Conservation (phyloP, 1,140 invertebrate genomes). For the Drosophila saltans region DNA sequence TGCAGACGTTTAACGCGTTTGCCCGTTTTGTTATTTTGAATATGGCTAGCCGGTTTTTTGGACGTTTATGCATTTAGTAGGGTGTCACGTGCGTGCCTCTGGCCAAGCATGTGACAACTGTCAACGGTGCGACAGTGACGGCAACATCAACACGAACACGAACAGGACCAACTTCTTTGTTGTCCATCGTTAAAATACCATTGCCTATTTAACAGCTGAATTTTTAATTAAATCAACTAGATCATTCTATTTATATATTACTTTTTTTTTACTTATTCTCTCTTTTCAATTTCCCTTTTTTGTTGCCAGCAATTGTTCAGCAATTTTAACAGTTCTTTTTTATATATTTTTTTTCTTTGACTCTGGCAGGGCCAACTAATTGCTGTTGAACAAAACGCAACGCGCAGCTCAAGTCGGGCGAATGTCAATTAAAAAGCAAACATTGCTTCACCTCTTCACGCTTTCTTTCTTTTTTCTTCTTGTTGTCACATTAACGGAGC, state of each 20-base stretch:
- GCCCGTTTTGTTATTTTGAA: slow-evolving; percentile 57
- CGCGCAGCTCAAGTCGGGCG: slow-evolving; percentile 54
- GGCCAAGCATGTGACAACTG: slow-evolving; percentile 75
- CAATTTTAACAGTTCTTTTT: slow-evolving; percentile 36
- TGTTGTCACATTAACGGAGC: slow-evolving; percentile 75
- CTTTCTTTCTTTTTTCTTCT: slow-evolving; percentile 2
- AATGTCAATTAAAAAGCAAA: slow-evolving; percentile 80
- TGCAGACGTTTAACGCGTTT: slow-evolving; percentile 69
- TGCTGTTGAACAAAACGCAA: slow-evolving; percentile 64
- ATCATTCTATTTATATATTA: slow-evolving; percentile 57
- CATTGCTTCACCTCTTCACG: slow-evolving; percentile 48
- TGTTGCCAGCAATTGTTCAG: slow-evolving; percentile 48
- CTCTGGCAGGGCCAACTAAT: slow-evolving; percentile 51
- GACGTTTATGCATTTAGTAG: slow-evolving; percentile 68
- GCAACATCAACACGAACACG: slow-evolving; percentile 20
- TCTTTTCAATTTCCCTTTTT: slow-evolving; percentile 47
- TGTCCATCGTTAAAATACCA: slow-evolving; percentile 65
- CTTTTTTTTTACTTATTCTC: slow-evolving; percentile 25
- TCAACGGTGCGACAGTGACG: slow-evolving; percentile 64
- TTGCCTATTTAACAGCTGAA: slow-evolving; percentile 64
- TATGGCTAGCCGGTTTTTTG: slow-evolving; percentile 46
- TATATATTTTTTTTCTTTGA: slow-evolving; percentile 12
- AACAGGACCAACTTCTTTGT: slow-evolving; percentile 31
- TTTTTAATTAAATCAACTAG: slow-evolving; percentile 78
- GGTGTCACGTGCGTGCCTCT: slow-evolving; percentile 50